Evolutionary conservation across 1,140 invertebrate genomes (phyloP).

Genomic region (Rhyacophila brunnea): DNA sequence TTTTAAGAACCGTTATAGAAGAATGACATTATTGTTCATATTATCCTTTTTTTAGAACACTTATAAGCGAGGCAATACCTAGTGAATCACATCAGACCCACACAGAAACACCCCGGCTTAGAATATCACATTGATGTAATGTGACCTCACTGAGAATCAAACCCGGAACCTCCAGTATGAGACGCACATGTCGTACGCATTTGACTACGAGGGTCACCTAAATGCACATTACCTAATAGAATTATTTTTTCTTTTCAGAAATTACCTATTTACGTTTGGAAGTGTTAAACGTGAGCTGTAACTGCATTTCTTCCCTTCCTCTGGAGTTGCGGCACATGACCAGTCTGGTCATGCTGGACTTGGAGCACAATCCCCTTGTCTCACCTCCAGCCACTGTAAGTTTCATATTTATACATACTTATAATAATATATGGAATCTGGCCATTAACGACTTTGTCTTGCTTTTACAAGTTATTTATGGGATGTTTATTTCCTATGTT

Average conservation of each 20-base stretch:
- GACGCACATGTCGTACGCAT: neutral
- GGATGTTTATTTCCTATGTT: no score
- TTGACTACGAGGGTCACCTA: neutral
- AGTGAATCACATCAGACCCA: neutral
- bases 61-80: no score
- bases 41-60: no score
- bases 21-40: no score
- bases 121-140: neutral
- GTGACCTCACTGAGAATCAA: neutral
- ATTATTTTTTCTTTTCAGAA: constrained; percentile 60
- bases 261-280: constrained; percentile 82
- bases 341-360: constrained; percentile 72
- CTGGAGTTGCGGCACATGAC: constrained; percentile 83
- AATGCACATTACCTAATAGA: neutral
- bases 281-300: constrained; percentile 83
- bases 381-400: constrained; percentile 89
- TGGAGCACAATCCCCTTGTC: constrained; percentile 86
- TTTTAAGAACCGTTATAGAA: no score
- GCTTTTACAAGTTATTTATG: no score
- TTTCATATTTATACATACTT: no score
- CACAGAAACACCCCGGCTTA: neutral
- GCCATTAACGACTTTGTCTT: no score
- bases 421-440: no score
- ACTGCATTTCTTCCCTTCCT: constrained; percentile 83
- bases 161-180: neutral